Base-by-base conservation (phyloP, 1,140 invertebrate species). In the Tetragnatha versicolor region DNA sequence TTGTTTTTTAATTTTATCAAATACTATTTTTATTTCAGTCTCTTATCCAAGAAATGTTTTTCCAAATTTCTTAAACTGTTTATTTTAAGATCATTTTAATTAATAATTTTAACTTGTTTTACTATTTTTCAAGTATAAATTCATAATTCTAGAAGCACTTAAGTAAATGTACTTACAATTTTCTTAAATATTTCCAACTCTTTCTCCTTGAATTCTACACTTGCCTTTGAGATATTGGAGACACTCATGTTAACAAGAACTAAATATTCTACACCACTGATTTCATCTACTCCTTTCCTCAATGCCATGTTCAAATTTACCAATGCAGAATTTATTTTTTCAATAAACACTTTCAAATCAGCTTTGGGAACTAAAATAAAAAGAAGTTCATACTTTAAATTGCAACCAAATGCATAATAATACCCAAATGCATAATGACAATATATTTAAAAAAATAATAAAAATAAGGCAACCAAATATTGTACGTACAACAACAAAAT, bases 121-220 rank as follows among this genome's bases (percentile, higher is more conserved):
- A 14, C 2, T 33, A 22, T 61, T 61, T 35, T 22, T 20, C 27
- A 68, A 68, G 0, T 49, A n/a, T 27, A 27, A 27, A 29, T 7
- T 6, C 27, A 25, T n/a, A 27, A 58, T 25, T 12, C 4, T 20
- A 69, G 14, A 9, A 35, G 2, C 27, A 22, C 22, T 10, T 35
- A 33, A 49, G 14, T 29, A 42, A n/a, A 55, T 10, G 3, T 65
- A 66, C 73, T 76, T 53, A 76, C 73, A 53, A 76, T 53, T 22
- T 29, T 53, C 25, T 76, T 76, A 53, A 53, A 65, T n/a, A 76
- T 29, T 39, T 76, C 73, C 14, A 76, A 31, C n/a, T 76, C 73
- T 20, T 65, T 49, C 2, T 20, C 5, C 22, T 76, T 65, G 25
- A 65, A 65, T 65, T 65, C 45, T 12, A 45, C 4, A 14, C 10